phyloP scores from a whole-genome alignment of 23 tunicate species.

The Styela plicata region DNA sequence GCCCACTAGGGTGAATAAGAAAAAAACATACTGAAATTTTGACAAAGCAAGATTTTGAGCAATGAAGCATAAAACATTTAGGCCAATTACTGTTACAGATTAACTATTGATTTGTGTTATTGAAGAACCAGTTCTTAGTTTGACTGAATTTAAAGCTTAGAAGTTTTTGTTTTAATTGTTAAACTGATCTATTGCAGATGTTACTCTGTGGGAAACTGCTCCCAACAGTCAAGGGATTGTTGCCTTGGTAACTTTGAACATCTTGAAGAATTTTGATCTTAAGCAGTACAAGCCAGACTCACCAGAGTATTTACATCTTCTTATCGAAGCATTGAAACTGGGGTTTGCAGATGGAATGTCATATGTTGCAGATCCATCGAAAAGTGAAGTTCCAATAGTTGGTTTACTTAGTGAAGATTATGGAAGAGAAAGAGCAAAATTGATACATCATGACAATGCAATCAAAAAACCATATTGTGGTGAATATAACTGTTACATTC shows the following conservation, averaged over 20 bases:
- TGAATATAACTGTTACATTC: background rate
- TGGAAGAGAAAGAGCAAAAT: conserved; percentile 50
- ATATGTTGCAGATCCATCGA: conserved; percentile 58
- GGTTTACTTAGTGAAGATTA: conserved; percentile 48
- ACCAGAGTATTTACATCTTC: conserved; percentile 64
- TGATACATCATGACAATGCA: conserved; percentile 8
- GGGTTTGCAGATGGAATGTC: conserved; percentile 75
- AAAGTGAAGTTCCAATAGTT: conserved; percentile 40
- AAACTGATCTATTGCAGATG: conserved; percentile 57
- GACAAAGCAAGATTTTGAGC: no score
- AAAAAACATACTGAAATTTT: no score
- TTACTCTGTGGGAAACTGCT: conserved; percentile 80
- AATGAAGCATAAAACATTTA: no score
- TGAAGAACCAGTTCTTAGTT: no score
- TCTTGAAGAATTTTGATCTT: conserved; percentile 82
- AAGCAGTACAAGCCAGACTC: conserved; percentile 41
- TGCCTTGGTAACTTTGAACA: conserved; percentile 77
- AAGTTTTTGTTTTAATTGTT: no score
- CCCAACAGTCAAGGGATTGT: conserved; percentile 94
- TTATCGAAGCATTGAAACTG: conserved; percentile 70
- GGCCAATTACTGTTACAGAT: no score
- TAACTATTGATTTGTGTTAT: no score
- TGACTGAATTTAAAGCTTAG: no score
- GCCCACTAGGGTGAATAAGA: no score
- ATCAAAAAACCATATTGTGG: background rate